Base-by-base conservation (phyloP, 2,113 vertebrate species). In the Gadus macrocephalus region DNA sequence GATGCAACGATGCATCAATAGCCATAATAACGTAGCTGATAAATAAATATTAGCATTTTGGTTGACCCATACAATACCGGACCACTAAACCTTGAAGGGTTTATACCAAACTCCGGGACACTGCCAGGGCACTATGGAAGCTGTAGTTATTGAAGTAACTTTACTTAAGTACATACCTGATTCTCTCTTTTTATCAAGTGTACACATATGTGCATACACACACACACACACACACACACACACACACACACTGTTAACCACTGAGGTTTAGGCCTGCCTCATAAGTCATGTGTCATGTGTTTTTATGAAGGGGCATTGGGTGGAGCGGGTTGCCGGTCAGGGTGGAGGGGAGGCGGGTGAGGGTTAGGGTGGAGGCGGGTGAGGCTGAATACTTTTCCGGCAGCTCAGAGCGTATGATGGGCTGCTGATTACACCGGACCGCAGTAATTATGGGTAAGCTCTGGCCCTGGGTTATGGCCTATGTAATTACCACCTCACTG, bases 401-500 rank as follows among this genome's bases (percentile, higher is more conserved):
- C 83, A 86, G 83, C 83, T 85, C 67, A 66, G 78, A 84, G 81
- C 77, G 80, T 76, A 86, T 86, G 78, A 91, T 89, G 82, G 83
- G 86, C 81, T 82, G 87, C 86, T 88, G 88, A 88, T 88, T 86
- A 84, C 69, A 9, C 76, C 38, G 71, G 79, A 76, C 84, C 75
- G 55, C 85, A 84, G 84, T 84, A 83, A 89, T 89, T 86, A 87
- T 71, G 80, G 85, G 69, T 49, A 69, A 79, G 84, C 81, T 74
- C 78, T 76, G 82, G 72, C 67, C 70, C 62, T 73, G 78, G 80
- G 79, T 85, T 82, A 85, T 80, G 80, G 83, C 76, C 87, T 82
- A 81, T 86, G 79, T 92, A 88, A 89, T 90, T 89, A 91, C 81
- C 56, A 56, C 69, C 79, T 81, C 62, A 81, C 85, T 86, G 69